A percentile compares a stretch with the other conserved stretches of the same genome.
These are phyloP conservation scores for Chrysochloris asiatica DNA, from an alignment of 2,113 vertebrate genomes.

Conservation along the genomic window DNA sequence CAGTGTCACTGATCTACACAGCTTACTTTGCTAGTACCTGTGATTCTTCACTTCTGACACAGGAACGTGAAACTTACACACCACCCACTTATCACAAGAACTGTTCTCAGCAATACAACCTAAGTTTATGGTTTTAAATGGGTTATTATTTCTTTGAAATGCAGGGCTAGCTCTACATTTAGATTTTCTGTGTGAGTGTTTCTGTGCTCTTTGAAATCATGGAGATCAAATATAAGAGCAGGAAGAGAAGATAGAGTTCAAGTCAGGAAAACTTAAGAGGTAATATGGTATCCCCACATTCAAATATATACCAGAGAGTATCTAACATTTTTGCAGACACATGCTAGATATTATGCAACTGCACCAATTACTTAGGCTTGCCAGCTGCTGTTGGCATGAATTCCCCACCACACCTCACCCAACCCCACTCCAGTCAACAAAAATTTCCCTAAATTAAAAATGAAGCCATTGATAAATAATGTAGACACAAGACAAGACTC, in stretches of 20 bases:
- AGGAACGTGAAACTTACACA: neutral
- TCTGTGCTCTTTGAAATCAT: conserved; percentile 21
- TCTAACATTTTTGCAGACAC: neutral
- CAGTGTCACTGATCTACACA: neutral
- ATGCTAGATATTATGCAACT: neutral
- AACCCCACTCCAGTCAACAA: neutral
- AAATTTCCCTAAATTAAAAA: conserved; percentile 55
- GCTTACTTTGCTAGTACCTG: neutral
- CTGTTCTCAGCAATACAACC: neutral
- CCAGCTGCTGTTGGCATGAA: conserved; percentile 16
- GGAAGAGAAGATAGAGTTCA: neutral
- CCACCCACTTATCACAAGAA: neutral
- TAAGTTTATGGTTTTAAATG: neutral
- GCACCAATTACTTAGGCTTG: too few relatives aligned
- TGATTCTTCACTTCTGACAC: conserved; percentile 40
- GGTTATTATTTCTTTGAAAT: conserved; percentile 48
- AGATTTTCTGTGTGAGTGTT: conserved; percentile 7
- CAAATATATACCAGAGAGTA: neutral
- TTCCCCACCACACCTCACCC: neutral
- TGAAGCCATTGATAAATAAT: conserved; percentile 56
- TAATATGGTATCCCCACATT: neutral
- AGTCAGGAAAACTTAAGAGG: neutral
- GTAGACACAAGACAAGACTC: neutral
- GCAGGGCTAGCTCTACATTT: neutral
- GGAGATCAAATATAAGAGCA: neutral